Conservation (phyloP, 1,140 invertebrate species). For the Zeugodacus cucurbitae region DNA sequence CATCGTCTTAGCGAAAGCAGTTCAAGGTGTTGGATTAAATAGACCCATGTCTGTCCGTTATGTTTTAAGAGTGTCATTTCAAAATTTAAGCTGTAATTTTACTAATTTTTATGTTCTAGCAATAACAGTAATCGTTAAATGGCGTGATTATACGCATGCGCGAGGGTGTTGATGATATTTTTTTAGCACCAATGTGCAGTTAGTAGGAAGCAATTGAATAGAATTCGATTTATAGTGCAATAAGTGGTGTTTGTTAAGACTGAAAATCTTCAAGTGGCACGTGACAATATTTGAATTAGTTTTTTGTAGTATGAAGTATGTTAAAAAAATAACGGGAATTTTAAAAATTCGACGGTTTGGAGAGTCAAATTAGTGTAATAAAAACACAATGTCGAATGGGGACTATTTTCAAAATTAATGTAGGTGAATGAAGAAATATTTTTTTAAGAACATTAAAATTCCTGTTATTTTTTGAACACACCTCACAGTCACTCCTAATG, state of each 20-base stretch:
- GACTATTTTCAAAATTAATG: no score
- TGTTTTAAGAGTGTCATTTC: conserved; percentile 13
- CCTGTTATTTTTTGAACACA: no score
- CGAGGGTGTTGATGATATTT: background rate
- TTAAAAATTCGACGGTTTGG: no score
- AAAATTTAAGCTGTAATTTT: conserved; percentile 31
- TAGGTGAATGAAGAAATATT: no score
- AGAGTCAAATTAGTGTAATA: no score
- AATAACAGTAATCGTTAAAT: background rate
- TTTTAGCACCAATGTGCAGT: background rate
- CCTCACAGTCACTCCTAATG: no score
- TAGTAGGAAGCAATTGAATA: background rate
- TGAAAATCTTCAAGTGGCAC: background rate
- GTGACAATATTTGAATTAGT: background rate
- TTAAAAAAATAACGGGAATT: no score
- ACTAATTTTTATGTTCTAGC: conserved; percentile 13
- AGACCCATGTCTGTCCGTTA: background rate
- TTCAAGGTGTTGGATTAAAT: background rate
- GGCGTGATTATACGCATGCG: background rate
- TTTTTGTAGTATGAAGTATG: no score
- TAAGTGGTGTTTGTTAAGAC: no score
- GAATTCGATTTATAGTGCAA: background rate
- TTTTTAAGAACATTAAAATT: no score
- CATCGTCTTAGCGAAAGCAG: background rate
- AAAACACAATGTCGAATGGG: no score